phyloP scores from a whole-genome alignment of 1,140 invertebrate genomes.

The Lethrus apterus region DNA sequence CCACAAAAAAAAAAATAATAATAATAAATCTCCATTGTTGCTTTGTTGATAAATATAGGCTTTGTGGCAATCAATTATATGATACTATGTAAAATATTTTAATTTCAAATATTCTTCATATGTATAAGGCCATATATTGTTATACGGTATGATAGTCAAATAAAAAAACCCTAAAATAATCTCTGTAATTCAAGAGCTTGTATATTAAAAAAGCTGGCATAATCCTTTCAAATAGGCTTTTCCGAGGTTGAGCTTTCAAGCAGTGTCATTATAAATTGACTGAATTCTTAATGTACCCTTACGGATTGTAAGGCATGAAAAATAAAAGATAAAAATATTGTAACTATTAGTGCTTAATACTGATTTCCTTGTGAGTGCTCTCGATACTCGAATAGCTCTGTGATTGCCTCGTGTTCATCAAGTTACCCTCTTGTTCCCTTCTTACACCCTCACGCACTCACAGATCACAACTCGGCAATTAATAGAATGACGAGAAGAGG shows the following conservation, averaged over 20 bases:
- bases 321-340: not conserved
- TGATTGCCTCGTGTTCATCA: conserved; percentile 37
- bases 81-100: too few species aligned
- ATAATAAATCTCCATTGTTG: too few species aligned
- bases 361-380: conserved; percentile 35
- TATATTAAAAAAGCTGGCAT: conserved; percentile 15
- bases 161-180: too few species aligned
- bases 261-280: conserved; percentile 3
- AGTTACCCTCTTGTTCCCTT: conserved; percentile 30
- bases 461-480: conserved; percentile 5
- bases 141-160: too few species aligned
- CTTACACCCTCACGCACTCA: conserved; percentile 20
- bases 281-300: conserved; percentile 2
- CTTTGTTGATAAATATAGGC: too few species aligned
- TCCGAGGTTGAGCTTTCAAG: not conserved
- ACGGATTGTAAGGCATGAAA: conserved; percentile 1
- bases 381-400: conserved; percentile 35
- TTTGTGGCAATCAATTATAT: too few species aligned
- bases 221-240: conserved; percentile 12
- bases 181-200: too few species aligned
- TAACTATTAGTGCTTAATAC: conserved; percentile 28
- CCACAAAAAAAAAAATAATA: too few species aligned
- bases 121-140: too few species aligned
- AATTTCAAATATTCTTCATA: too few species aligned
- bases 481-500: conserved; percentile 1